Evolutionary conservation across 2,113 vertebrate genomes (phyloP).

Genomic region (Ophiodon elongatus): DNA sequence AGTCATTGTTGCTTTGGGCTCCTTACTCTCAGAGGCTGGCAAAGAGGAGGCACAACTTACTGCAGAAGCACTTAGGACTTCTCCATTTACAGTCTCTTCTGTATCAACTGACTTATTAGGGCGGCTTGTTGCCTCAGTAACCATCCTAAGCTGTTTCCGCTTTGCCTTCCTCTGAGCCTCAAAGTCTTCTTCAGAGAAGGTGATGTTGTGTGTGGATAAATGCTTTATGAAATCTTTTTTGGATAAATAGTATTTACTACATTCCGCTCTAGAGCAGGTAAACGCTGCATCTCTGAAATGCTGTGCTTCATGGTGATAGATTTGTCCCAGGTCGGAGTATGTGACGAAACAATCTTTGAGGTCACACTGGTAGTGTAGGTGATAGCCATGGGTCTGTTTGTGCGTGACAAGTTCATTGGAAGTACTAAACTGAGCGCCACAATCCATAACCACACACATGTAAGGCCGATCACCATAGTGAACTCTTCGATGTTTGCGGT

Average conservation of each 20-base stretch:
- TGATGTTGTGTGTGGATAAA: constrained; percentile 88
- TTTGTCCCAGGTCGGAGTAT: constrained; percentile 93
- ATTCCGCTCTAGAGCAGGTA: constrained; percentile 89
- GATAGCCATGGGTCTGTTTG: constrained; percentile 92
- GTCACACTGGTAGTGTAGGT: constrained; percentile 93
- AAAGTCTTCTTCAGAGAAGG: constrained; percentile 86
- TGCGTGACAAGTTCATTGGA: constrained; percentile 93
- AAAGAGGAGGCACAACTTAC: constrained; percentile 54
- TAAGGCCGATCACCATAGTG: constrained; percentile 92
- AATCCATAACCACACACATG: constrained; percentile 91
- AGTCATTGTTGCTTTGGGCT: constrained; percentile 59
- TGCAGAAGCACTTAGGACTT: constrained; percentile 38
- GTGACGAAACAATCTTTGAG: constrained; percentile 93
- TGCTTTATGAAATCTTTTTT: constrained; percentile 93
- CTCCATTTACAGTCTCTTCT: constrained; percentile 47
- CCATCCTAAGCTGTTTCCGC: constrained; percentile 67
- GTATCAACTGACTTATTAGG: constrained; percentile 16
- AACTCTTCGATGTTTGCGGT: constrained; percentile 90
- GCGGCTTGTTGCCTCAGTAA: constrained; percentile 28
- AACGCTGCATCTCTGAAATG: constrained; percentile 96
- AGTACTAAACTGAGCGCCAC: constrained; percentile 88
- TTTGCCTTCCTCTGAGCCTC: constrained; percentile 80
- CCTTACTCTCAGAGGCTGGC: constrained; percentile 40
- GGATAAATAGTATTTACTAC: constrained; percentile 95
- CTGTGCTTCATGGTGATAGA: constrained; percentile 98